A percentile compares a stretch with the other conserved stretches of the same genome.
Evolutionary conservation across 2,888 invertebrate genomes (phyloP).

Genomic region (Xestia c-nigrum): DNA sequence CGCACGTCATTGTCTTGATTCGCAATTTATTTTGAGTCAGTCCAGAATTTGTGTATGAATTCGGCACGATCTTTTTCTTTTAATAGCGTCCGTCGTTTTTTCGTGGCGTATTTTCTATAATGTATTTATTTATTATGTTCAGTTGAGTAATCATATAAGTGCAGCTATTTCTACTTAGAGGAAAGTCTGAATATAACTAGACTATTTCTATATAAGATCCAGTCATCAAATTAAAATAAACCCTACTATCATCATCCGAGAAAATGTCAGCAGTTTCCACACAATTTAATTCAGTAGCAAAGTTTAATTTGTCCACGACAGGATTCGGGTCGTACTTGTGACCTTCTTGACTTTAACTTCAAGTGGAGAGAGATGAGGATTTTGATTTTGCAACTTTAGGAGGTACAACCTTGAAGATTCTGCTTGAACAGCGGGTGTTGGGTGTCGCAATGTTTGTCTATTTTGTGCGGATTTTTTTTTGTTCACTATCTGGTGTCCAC

Average conservation of each 20-base stretch:
- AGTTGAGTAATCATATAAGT: conserved; percentile 4
- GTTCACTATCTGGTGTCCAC: no score
- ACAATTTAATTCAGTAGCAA: conserved; percentile 75
- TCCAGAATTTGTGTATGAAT: conserved; percentile 9
- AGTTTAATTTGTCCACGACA: conserved; percentile 72
- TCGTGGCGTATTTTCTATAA: background rate
- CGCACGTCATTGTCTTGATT: background rate
- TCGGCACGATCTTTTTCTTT: background rate
- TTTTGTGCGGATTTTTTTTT: no score
- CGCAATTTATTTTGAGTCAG: background rate
- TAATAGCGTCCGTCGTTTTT: background rate
- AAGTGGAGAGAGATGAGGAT: conserved; percentile 28
- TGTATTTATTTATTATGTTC: conserved; percentile 14
- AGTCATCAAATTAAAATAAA: conserved; percentile 53
- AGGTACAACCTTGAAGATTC: conserved; percentile 10
- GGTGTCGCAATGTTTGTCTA: background rate
- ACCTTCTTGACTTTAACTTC: conserved; percentile 50
- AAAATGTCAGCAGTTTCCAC: conserved; percentile 68
- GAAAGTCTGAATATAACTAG: conserved; percentile 32
- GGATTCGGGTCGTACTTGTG: conserved; percentile 54
- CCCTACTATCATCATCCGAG: conserved; percentile 66
- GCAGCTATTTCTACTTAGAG: conserved; percentile 29
- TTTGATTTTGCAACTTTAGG: conserved; percentile 27
- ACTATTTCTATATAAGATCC: conserved; percentile 9
- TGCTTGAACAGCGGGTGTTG: conserved; percentile 13